Evolutionary conservation across 2,888 invertebrate genomes (phyloP).

Genomic region (Pseudeuparius sepicola): DNA sequence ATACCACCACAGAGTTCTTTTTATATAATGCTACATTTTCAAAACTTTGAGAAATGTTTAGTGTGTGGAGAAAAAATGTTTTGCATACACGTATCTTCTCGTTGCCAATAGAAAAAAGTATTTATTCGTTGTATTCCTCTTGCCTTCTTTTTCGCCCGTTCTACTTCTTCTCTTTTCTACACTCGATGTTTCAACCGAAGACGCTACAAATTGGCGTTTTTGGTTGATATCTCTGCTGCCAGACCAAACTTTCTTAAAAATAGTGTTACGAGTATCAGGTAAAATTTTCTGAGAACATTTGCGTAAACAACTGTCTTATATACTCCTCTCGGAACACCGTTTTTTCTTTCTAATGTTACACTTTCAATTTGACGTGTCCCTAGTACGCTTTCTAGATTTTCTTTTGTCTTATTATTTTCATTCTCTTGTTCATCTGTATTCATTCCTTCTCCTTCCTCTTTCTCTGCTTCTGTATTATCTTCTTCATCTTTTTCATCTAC

Average conservation of each 20-base stretch:
- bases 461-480: not conserved
- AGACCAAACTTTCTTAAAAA: constrained; percentile 13
- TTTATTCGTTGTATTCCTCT: constrained; percentile 6
- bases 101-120: constrained; percentile 12
- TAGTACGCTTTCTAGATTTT: no score
- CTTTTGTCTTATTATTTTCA: constrained; percentile 5
- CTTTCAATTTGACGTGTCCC: no score
- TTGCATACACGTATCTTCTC: constrained; percentile 9
- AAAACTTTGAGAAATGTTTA: constrained; percentile 13
- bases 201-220: constrained; percentile 13
- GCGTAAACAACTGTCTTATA: constrained; percentile 1
- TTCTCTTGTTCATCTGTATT: constrained; percentile 2
- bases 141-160: constrained; percentile 7
- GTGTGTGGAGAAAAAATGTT: constrained; percentile 12
- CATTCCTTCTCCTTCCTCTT: not conserved
- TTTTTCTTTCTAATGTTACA: no score
- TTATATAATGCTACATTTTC: constrained; percentile 10
- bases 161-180: constrained; percentile 6
- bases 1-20: constrained; percentile 12
- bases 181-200: constrained; percentile 4
- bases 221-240: constrained; percentile 9
- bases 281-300: constrained; percentile 8
- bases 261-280: no score
- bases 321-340: no score
- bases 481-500: no score